Conservation (phyloP, 2,113 vertebrate species). For the Mellivora capensis region DNA sequence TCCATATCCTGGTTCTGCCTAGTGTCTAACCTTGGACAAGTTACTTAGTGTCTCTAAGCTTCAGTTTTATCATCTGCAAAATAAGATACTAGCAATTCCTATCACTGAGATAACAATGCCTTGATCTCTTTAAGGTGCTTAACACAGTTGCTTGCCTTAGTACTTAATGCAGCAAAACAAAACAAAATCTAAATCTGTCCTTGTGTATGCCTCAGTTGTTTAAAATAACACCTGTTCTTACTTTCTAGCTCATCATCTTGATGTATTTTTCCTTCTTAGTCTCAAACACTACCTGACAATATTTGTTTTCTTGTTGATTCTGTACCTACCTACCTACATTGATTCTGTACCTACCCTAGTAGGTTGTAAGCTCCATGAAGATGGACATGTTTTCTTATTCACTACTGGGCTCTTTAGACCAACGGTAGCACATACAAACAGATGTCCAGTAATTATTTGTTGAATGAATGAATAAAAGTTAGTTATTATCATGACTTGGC, state of each 20-base stretch:
- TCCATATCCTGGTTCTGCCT: neutral
- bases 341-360: neutral
- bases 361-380: neutral
- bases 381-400: constrained; percentile 5
- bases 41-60: neutral
- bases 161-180: neutral
- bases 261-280: neutral
- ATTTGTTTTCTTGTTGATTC: constrained; percentile 13
- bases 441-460: constrained; percentile 16
- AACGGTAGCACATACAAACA: neutral
- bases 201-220: neutral
- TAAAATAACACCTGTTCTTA: neutral
- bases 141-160: neutral
- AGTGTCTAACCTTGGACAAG: neutral
- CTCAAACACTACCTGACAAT: neutral
- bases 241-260: neutral
- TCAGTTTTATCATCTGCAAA: constrained; percentile 25
- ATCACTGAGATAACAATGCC: neutral
- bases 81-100: neutral
- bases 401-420: neutral
- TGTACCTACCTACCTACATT: too few relatives aligned
- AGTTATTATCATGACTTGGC: constrained; percentile 2
- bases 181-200: neutral
- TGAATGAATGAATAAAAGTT: constrained; percentile 33
- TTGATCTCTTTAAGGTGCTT: constrained; percentile 4